Evolutionary conservation across 2,113 vertebrate genomes (phyloP).

Genomic region (Trochalopteron elliotii): DNA sequence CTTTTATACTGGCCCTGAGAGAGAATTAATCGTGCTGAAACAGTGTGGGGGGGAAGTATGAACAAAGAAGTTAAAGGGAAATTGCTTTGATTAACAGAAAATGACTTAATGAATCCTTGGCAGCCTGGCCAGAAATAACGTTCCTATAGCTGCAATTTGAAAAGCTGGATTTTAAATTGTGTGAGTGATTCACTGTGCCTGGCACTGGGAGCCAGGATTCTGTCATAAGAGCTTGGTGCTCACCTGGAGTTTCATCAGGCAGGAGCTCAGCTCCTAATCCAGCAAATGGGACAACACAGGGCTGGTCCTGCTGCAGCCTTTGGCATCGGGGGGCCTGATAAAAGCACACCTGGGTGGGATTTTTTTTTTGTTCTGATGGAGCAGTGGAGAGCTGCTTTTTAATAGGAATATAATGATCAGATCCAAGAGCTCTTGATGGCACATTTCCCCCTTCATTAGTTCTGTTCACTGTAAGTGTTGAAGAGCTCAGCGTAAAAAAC

Average conservation of each 20-base stretch:
- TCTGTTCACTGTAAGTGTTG: rapidly evolving
- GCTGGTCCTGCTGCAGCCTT: background rate
- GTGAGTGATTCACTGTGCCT: background rate
- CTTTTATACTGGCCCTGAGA: background rate
- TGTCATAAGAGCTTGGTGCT: background rate
- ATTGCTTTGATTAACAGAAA: conserved; percentile 14
- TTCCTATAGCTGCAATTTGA: background rate
- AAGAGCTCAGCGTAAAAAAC: background rate
- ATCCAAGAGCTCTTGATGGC: background rate
- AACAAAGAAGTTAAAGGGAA: background rate
- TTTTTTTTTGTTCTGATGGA: background rate
- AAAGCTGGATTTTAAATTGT: background rate
- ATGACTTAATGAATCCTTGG: background rate
- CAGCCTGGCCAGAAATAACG: background rate
- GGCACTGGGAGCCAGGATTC: background rate
- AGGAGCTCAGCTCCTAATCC: background rate
- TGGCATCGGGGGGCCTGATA: background rate
- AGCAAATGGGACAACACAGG: background rate
- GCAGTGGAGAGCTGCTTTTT: background rate
- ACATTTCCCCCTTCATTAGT: background rate
- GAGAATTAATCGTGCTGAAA: background rate
- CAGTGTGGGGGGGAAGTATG: background rate
- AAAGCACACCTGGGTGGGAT: background rate
- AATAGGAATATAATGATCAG: background rate
- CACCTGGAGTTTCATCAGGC: background rate